Evolutionary conservation across 2,797 vertebrate species (phyloP), one percentile per base, ranked within the genome.

Genomic region (Pseudotriccus pelzelni): DNA sequence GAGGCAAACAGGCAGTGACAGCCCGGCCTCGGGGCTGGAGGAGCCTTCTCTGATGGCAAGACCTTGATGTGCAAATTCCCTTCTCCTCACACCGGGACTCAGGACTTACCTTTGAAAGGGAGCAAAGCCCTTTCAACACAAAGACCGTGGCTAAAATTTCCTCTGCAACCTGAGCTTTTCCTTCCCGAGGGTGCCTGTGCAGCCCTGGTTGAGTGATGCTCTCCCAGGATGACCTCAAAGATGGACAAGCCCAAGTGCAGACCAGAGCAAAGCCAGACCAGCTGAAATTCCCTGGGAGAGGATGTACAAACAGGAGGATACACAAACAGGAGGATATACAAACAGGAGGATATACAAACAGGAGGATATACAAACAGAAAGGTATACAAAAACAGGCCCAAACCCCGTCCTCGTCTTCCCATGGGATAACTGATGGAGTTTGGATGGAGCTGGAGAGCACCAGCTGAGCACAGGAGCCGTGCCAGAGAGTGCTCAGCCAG

Each of bases 401-500:
- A 39, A 55, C 2, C 4, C 10, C 34, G 2, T 44, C 74, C 47
- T 49, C 14, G 7, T 36, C 63, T 36, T 52, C 27, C 16, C 30
- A 3, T 4, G 7, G 78, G 67, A 25, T 41, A 37, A 32, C 34
- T 1, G 10, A 0, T 30, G 63, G 58, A 34, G 37, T 75, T 16
- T 41, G 74, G 70, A 16, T 75, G 78, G 84, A 72, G 53, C 13
- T 18, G 19, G 78, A 59, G 53, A n/a, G 18, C 66, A 20, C 14
- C 3, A 30, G 27, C 32, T 3, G 25, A 46, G 68, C 0, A 0
- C 64, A 74, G 52, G 37, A 81, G 44, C 46, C 0, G 0, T 14
- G 41, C 53, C n/a, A 58, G 67, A 44, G 47, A 44, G 64, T 69
- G 14, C 19, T 36, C 10, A 43, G 85, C 18, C 43, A n/a, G 47